Conservation (phyloP, 2,888 invertebrate species). For the Eristalis arbustorum region DNA sequence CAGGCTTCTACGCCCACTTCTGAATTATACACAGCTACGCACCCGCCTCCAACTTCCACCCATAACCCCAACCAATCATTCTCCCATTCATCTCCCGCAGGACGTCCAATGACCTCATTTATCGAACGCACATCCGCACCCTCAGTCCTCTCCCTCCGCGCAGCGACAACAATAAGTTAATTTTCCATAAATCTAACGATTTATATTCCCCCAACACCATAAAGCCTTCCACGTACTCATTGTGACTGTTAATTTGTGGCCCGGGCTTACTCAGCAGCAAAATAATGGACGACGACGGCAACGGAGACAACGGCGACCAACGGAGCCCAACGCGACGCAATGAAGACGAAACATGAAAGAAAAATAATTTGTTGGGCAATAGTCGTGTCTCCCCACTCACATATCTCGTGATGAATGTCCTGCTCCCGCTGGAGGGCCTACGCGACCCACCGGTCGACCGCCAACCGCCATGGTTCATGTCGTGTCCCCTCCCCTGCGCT, state of each 20-base stretch:
- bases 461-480: not conserved
- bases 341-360: slow-evolving; percentile 1
- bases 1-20: too few relatives aligned
- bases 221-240: slow-evolving; percentile 46
- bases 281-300: slow-evolving; percentile 19
- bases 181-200: slow-evolving; percentile 63
- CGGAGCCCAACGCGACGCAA: not conserved
- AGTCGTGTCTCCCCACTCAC: slow-evolving; percentile 14
- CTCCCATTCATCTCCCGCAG: not conserved
- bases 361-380: slow-evolving; percentile 62
- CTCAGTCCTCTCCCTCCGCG: not conserved
- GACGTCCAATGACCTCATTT: slow-evolving; percentile 39
- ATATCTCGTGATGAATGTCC: slow-evolving; percentile 59
- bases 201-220: slow-evolving; percentile 58
- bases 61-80: not conserved
- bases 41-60: not conserved
- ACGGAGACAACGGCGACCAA: not conserved
- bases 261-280: slow-evolving; percentile 51
- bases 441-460: not conserved
- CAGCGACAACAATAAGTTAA: slow-evolving; percentile 31
- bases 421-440: not conserved
- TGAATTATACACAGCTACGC: too few relatives aligned
- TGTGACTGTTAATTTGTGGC: slow-evolving; percentile 66
- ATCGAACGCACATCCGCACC: not conserved
- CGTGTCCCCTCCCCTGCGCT: not conserved